Evolutionary conservation across 2,888 invertebrate species (phyloP).

Genomic region (Agriotes lineatus): DNA sequence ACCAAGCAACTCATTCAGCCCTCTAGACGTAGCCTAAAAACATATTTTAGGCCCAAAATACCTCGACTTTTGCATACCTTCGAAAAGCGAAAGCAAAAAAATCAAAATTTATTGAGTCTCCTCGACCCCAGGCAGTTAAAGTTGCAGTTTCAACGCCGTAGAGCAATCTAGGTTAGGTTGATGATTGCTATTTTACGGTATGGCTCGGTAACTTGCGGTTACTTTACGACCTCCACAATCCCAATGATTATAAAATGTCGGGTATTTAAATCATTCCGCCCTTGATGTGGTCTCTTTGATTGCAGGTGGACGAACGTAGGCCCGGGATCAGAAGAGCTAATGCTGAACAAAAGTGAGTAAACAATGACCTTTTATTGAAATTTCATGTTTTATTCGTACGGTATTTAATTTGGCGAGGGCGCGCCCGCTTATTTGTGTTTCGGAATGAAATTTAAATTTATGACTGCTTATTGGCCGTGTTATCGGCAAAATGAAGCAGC

Average conservation of each 20-base stretch:
- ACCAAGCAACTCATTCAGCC: too few species aligned
- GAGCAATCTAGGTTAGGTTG: constrained; percentile 27
- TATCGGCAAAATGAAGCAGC: constrained; percentile 18
- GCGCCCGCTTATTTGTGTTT: constrained; percentile 27
- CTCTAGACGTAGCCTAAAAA: too few species aligned
- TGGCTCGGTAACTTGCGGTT: constrained; percentile 46
- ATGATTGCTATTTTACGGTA: constrained; percentile 46
- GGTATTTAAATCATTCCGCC: constrained; percentile 51
- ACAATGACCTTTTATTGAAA: constrained; percentile 45
- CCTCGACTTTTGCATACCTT: too few species aligned
- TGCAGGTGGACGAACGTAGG: constrained; percentile 62
- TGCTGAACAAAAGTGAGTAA: constrained; percentile 60
- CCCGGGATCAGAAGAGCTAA: constrained; percentile 57
- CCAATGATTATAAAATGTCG: constrained; percentile 51
- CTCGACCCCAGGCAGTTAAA: too few species aligned
- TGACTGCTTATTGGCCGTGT: constrained; percentile 27
- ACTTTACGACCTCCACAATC: constrained; percentile 48
- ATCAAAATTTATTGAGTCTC: too few species aligned
- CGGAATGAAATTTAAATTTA: constrained; percentile 29
- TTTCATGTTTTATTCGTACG: constrained; percentile 38
- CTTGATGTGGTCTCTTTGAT: constrained; percentile 62
- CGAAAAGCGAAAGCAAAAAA: too few species aligned
- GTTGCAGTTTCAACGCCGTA: too few species aligned
- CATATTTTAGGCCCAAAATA: too few species aligned
- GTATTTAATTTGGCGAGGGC: constrained; percentile 34